These are phyloP conservation scores for Toxostoma redivivum DNA, from an alignment of 2,113 vertebrate genomes.

Conservation along the genomic window DNA sequence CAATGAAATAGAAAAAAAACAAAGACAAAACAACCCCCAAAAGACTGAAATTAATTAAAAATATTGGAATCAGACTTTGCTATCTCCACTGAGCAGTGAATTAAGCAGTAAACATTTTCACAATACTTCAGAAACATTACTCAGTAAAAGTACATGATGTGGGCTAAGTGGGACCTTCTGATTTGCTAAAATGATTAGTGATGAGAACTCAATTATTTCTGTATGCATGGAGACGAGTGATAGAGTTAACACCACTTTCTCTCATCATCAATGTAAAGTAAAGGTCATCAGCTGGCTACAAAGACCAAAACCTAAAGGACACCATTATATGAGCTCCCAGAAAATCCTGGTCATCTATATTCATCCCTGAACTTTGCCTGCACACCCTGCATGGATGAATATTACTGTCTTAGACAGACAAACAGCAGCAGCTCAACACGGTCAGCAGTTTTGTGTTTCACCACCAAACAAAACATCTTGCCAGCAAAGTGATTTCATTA, in stretches of 20 bases:
- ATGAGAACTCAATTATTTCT: conserved; percentile 60
- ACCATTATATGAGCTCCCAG: conserved; percentile 47
- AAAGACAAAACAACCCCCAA: background rate
- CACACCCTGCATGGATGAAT: conserved; percentile 70
- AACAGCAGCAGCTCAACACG: conserved; percentile 76
- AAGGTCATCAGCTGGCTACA: conserved; percentile 64
- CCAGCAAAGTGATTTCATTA: conserved; percentile 80
- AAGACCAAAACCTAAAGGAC: conserved; percentile 47
- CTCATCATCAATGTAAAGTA: conserved; percentile 44
- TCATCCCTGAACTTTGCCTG: conserved; percentile 78
- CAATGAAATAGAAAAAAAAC: background rate
- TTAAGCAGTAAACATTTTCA: background rate
- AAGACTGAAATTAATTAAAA: background rate
- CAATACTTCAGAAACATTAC: background rate
- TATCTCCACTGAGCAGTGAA: background rate
- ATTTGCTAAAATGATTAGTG: conserved; percentile 22
- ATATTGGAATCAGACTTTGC: background rate
- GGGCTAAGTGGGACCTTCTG: background rate
- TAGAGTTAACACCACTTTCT: conserved; percentile 37
- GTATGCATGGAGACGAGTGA: conserved; percentile 40
- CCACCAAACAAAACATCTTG: conserved; percentile 69
- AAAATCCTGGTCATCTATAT: conserved; percentile 77
- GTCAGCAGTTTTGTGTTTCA: conserved; percentile 77
- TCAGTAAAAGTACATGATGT: background rate
- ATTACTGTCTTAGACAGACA: conserved; percentile 64